phyloP scores from a whole-genome alignment of 1,140 invertebrate species.

The Drosophila baimaii region DNA sequence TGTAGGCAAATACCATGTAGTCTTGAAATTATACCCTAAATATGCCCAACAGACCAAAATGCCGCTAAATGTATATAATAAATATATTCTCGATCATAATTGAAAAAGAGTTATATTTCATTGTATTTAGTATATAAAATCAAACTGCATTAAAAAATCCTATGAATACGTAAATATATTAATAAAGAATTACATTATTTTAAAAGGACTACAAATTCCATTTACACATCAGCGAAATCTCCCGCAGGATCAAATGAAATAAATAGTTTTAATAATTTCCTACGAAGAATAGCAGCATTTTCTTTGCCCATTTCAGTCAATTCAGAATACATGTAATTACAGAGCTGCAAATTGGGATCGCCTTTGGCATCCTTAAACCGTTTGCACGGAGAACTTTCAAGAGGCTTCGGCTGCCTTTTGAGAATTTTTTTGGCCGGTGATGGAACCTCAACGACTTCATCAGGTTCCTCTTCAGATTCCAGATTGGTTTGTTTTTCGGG shows the following conservation, averaged over 20 bases:
- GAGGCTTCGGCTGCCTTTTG: not conserved
- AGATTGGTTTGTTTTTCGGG: not conserved
- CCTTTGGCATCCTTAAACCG: not conserved
- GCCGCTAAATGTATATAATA: not conserved
- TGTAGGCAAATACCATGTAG: not conserved
- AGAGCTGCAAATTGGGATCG: conserved; percentile 6
- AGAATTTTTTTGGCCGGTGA: not conserved
- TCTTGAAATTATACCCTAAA: not conserved
- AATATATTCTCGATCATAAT: not conserved
- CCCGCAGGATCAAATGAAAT: conserved; percentile 12
- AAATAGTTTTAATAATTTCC: conserved; percentile 4
- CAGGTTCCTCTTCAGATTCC: not conserved
- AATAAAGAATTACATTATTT: no score
- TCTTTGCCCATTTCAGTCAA: not conserved
- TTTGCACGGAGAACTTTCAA: not conserved
- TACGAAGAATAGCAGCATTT: conserved; percentile 5
- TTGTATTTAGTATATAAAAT: not conserved
- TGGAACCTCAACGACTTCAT: not conserved
- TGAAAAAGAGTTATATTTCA: not conserved
- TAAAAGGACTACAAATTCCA: not conserved
- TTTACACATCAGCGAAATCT: not conserved
- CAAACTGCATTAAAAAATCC: not conserved
- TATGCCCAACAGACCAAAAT: not conserved
- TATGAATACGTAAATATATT: not conserved
- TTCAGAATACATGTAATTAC: conserved; percentile 17